Percentiles rank a stretch among this genome's conserved stretches.
These are phyloP conservation scores for Pelmatolapia mariae DNA, from an alignment of 2,113 vertebrate species.

Conservation along the genomic window DNA sequence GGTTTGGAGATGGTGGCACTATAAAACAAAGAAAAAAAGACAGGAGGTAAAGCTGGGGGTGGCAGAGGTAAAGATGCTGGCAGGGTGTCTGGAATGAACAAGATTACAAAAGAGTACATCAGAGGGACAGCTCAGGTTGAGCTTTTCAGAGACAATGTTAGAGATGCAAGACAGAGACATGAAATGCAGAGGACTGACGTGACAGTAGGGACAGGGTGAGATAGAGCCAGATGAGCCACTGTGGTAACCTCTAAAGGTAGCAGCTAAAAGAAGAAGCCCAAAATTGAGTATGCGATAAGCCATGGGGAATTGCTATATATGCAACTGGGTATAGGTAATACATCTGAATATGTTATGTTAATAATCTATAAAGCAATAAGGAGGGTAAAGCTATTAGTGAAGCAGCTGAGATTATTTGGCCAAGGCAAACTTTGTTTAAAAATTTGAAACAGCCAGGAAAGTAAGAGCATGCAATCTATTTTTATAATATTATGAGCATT, in stretches of 20 bases:
- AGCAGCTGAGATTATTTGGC: background rate
- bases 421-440: background rate
- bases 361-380: background rate
- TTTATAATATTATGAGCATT: background rate
- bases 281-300: too few relatives aligned
- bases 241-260: background rate
- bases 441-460: background rate
- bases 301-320: background rate
- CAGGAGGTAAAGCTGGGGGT: too few relatives aligned
- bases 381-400: background rate
- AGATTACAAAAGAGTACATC: too few relatives aligned
- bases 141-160: too few relatives aligned
- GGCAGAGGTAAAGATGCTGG: too few relatives aligned
- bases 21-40: background rate
- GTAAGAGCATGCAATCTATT: background rate
- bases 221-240: background rate
- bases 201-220: too few relatives aligned
- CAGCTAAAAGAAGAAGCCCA: background rate
- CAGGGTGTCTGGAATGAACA: too few relatives aligned
- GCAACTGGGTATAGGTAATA: background rate
- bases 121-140: too few relatives aligned
- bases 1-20: background rate
- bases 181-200: too few relatives aligned
- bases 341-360: background rate
- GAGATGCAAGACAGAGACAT: too few relatives aligned